Percentiles rank a stretch among this genome's conserved stretches.
These are phyloP conservation scores for Mormyrus lacerda DNA, from an alignment of 2,113 vertebrate genomes.

Conservation along the genomic window DNA sequence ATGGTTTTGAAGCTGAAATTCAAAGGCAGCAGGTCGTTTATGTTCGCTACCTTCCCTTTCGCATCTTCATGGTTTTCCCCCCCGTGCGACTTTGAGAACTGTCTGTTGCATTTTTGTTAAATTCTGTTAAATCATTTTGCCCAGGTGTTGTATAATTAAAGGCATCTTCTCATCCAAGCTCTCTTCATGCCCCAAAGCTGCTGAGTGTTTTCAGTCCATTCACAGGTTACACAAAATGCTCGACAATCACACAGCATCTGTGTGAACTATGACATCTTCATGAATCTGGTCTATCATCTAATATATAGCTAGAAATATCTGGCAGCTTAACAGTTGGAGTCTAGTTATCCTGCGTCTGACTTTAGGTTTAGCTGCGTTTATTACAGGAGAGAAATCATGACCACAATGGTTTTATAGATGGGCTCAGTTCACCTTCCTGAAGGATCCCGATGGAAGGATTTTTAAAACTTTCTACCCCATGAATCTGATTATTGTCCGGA, in stretches of 20 bases:
- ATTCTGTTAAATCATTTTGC: background rate
- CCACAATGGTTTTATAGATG: background rate
- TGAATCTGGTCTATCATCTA: background rate
- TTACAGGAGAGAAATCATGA: background rate
- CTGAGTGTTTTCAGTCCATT: background rate
- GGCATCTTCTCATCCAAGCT: background rate
- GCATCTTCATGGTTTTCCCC: background rate
- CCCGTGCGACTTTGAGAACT: background rate
- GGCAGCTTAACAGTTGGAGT: background rate
- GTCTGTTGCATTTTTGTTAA: background rate
- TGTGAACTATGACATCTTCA: background rate
- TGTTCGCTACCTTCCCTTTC: background rate
- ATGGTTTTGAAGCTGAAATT: background rate
- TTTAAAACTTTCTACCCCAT: background rate
- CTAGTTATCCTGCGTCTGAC: background rate
- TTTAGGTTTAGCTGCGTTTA: background rate
- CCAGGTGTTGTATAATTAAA: background rate
- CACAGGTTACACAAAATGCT: background rate
- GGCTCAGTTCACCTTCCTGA: background rate
- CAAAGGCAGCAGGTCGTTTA: background rate
- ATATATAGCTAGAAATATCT: background rate
- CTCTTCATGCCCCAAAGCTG: background rate
- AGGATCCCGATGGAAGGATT: background rate
- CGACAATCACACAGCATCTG: background rate
- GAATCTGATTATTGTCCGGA: background rate